Percentiles rank a stretch among this genome's conserved stretches.
phyloP scores from a whole-genome alignment of 92 coral and sea anemone genomes.

The Paragorgia papillata region DNA sequence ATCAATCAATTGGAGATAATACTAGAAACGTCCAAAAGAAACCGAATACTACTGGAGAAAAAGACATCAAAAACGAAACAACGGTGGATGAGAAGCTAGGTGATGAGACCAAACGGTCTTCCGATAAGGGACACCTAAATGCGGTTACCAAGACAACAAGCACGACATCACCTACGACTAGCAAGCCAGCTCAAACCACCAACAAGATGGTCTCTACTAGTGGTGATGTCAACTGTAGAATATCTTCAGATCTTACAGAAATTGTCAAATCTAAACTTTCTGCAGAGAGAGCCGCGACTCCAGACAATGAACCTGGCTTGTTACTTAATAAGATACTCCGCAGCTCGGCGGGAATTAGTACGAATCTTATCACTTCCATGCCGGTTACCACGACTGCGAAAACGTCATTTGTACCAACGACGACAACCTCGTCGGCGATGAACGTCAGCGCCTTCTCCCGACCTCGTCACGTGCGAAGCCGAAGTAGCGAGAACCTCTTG shows the following conservation, averaged over 20 bases:
- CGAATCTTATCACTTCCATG: conserved; percentile 61
- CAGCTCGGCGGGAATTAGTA: conserved; percentile 52
- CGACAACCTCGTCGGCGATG: conserved; percentile 64
- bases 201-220: not conserved
- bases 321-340: conserved; percentile 21
- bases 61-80: not conserved
- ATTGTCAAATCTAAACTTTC: conserved; percentile 37
- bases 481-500: conserved; percentile 85
- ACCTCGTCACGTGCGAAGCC: conserved; percentile 70
- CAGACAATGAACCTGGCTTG: conserved; percentile 2
- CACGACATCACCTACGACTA: not conserved
- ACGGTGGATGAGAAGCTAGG: not conserved
- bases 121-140: not conserved
- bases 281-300: conserved; percentile 4
- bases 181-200: not conserved
- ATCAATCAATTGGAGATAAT: not conserved
- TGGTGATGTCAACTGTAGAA: not conserved
- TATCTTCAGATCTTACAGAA: conserved; percentile 28
- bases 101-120: not conserved
- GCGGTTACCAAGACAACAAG: not conserved
- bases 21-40: not conserved
- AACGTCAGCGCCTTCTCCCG: conserved; percentile 49
- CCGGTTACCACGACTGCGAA: conserved; percentile 76
- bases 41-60: not conserved
- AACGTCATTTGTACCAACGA: conserved; percentile 56